A percentile compares a stretch with the other conserved stretches of the same genome.
Conservation (phyloP, 2,888 invertebrate genomes). For the Gnatocerus cornutus region DNA sequence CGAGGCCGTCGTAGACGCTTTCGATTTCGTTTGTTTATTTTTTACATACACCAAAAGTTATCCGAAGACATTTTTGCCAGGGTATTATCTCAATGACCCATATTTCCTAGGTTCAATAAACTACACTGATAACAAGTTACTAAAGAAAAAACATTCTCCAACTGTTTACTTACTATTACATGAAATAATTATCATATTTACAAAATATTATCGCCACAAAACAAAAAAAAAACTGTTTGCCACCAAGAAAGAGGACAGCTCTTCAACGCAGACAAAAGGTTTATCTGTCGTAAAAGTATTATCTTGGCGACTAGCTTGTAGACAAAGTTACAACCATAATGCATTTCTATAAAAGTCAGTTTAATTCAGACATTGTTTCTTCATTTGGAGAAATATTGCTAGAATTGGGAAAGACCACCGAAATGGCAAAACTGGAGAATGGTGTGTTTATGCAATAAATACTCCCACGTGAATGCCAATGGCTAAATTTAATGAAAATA, state of each 20-base stretch:
- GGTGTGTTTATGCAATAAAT: background rate
- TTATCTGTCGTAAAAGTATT: conserved; percentile 22
- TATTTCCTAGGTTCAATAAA: conserved; percentile 62
- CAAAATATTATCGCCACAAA: conserved; percentile 57
- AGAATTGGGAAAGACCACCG: conserved; percentile 1
- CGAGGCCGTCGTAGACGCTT: conserved; percentile 21
- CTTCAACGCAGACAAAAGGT: conserved; percentile 33
- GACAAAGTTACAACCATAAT: background rate
- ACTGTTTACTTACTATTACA: conserved; percentile 62
- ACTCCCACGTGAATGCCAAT: conserved; percentile 1
- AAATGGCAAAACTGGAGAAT: conserved; percentile 3
- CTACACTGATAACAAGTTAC: conserved; percentile 59
- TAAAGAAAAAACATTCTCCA: conserved; percentile 61
- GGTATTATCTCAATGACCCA: conserved; percentile 65
- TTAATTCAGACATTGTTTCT: background rate
- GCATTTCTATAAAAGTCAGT: too few species aligned
- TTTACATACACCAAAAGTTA: conserved; percentile 12
- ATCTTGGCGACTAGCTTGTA: background rate
- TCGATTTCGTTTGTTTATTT: conserved; percentile 19
- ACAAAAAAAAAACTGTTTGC: conserved; percentile 55
- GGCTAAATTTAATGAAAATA: too few species aligned
- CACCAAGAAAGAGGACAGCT: conserved; percentile 44
- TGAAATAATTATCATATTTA: conserved; percentile 61
- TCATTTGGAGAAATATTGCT: background rate
- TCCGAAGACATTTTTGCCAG: conserved; percentile 34